Evolutionary conservation across 1,140 invertebrate species (phyloP).

Genomic region (Drosophila oshimai): DNA sequence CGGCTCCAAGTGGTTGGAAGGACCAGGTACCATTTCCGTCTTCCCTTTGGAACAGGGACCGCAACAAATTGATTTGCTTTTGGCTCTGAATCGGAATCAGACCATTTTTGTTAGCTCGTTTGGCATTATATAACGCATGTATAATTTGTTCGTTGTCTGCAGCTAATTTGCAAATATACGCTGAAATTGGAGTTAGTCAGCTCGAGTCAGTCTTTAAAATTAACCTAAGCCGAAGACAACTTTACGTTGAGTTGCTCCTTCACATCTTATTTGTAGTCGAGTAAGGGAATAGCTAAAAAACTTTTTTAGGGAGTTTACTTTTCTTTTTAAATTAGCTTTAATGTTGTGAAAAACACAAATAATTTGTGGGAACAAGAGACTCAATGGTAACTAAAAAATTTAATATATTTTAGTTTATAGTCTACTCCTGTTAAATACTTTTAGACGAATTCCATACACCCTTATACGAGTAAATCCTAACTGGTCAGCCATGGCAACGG

Average conservation of each 20-base stretch:
- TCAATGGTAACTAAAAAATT: no score
- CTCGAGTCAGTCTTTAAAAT: background rate
- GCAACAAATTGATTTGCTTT: conserved; percentile 67
- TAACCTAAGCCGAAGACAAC: background rate
- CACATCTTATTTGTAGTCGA: conserved; percentile 56
- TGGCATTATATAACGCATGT: conserved; percentile 67
- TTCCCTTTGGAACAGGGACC: conserved; percentile 44
- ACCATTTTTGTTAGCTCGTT: conserved; percentile 48
- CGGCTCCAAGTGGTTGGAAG: background rate
- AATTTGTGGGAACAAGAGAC: no score
- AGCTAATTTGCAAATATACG: conserved; percentile 65
- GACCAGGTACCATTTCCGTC: conserved; percentile 48
- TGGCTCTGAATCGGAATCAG: conserved; percentile 12
- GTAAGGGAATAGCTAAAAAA: conserved; percentile 21
- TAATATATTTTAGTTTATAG: no score
- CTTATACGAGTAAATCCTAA: background rate
- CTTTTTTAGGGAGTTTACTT: no score
- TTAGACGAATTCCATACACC: no score
- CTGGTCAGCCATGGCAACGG: conserved; percentile 22
- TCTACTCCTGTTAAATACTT: no score
- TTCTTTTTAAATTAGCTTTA: no score
- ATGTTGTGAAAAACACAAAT: no score
- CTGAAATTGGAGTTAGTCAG: conserved; percentile 59
- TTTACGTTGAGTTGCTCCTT: conserved; percentile 43
- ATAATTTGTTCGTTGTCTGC: conserved; percentile 75